phyloP scores from a whole-genome alignment of 2,888 invertebrate species.

The Latheticus oryzae region DNA sequence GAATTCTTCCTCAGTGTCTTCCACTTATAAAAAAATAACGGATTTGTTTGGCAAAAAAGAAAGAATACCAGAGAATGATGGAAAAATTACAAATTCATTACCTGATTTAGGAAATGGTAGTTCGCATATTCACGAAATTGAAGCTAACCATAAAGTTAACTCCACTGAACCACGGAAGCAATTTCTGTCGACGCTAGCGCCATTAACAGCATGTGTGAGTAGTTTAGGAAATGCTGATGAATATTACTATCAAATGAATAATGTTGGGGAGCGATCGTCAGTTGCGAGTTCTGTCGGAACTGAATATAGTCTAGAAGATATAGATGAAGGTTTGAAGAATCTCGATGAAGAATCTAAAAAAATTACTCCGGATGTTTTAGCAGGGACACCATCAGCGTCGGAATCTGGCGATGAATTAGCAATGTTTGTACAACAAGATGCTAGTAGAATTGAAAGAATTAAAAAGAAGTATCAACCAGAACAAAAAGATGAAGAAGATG shows the following conservation, averaged over 20 bases:
- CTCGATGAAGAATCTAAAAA: slow-evolving; percentile 67
- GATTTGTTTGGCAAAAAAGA: slow-evolving; percentile 70
- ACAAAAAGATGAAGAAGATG: slow-evolving; percentile 70
- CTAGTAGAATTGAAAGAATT: slow-evolving; percentile 83
- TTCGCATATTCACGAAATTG: slow-evolving; percentile 56
- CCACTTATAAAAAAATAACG: slow-evolving; percentile 74
- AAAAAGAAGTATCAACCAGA: slow-evolving; percentile 77
- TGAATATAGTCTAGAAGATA: slow-evolving; percentile 76
- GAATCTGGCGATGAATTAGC: slow-evolving; percentile 79
- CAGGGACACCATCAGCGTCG: slow-evolving; percentile 74
- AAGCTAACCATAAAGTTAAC: slow-evolving; percentile 62
- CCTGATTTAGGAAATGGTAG: slow-evolving; percentile 71
- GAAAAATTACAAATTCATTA: slow-evolving; percentile 47
- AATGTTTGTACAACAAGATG: slow-evolving; percentile 87
- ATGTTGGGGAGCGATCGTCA: slow-evolving; percentile 71
- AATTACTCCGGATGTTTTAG: slow-evolving; percentile 82
- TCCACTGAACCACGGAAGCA: slow-evolving; percentile 77
- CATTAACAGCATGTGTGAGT: slow-evolving; percentile 80
- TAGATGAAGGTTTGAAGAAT: slow-evolving; percentile 72
- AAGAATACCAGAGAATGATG: slow-evolving; percentile 54
- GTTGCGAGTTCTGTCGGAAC: slow-evolving; percentile 74
- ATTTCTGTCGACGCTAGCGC: slow-evolving; percentile 82
- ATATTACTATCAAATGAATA: slow-evolving; percentile 70
- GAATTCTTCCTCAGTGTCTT: slow-evolving; percentile 70
- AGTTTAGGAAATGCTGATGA: slow-evolving; percentile 69